Conservation (phyloP, 2,888 invertebrate species). For the Eulithis testata region DNA sequence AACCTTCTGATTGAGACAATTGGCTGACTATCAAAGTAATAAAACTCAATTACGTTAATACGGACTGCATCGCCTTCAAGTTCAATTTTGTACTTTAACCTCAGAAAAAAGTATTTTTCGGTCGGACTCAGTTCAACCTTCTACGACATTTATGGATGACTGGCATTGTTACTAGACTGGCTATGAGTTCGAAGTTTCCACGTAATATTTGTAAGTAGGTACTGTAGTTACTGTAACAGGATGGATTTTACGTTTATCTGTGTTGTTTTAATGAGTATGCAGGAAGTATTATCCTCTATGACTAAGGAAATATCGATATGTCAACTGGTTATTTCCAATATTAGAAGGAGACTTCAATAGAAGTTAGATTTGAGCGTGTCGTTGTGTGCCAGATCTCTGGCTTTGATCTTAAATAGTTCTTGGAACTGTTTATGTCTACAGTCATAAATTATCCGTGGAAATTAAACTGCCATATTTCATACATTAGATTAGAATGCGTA, state of each 20-base stretch:
- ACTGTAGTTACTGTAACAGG: neutral
- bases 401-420: conserved; percentile 52
- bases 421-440: conserved; percentile 40
- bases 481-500: neutral
- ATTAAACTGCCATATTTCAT: conserved; percentile 34
- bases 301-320: conserved; percentile 32
- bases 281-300: conserved; percentile 30
- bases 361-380: conserved; percentile 36
- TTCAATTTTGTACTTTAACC: conserved; percentile 31
- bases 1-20: conserved; percentile 30
- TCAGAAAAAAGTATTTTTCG: conserved; percentile 12
- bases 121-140: conserved; percentile 18
- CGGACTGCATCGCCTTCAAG: conserved; percentile 34
- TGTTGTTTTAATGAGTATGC: conserved; percentile 18
- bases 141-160: conserved; percentile 17
- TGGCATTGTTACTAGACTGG: neutral
- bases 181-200: conserved; percentile 1
- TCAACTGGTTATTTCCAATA: conserved; percentile 39
- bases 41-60: conserved; percentile 39
- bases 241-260: neutral
- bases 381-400: conserved; percentile 47
- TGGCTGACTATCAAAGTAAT: conserved; percentile 23
- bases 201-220: neutral
- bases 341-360: conserved; percentile 27
- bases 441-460: conserved; percentile 41